Base-by-base conservation (phyloP, 2,888 invertebrate genomes). In the Anorthoa munda region DNA sequence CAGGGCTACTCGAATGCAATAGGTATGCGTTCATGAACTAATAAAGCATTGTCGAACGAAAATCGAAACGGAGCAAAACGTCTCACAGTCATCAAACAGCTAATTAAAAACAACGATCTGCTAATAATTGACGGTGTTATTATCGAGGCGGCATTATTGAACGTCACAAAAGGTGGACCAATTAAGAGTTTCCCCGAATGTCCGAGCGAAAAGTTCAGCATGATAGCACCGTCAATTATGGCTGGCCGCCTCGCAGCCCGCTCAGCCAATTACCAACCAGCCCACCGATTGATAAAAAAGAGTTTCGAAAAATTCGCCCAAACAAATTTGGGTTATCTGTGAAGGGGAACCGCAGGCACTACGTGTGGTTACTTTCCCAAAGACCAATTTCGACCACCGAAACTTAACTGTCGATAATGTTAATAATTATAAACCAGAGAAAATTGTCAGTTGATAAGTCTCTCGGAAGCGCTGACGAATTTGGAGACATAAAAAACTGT, bases 171-270 rank as follows among this genome's bases (percentile, higher is more conserved):
- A 94, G 94, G 93, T 94, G 93, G 90, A 94, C 95, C 95, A 96
- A 96, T 96, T 96, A 96, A 95, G 92, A 95, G 92, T 95, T 96
- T 96, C 95, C 94, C 93, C 94, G 96, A 96, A 96, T 94, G 93
- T 94, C 93, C 93, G 87, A 91, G 90, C 93, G 92, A 94, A 94
- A 93, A 94, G 94, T 93, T 92, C 93, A 95, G 94, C 94, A 95
- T 94, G 95, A 95, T 95, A 95, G 93, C 95, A 94, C 93, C 93
- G 94, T 94, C 94, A 94, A 95, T 95, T 95, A 95, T 94, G 92
- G 91, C 91, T 89, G 92, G 88, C 91, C 88, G 91, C 88, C 89
- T 92, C 91, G 92, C 92, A 90, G 88, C 90, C 91, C 90, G 92
- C 90, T 92, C 91, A 87, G 92, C 95, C 95, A 95, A 95, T 96